These are phyloP conservation scores for Pterocles burchelli DNA, from an alignment of 2,113 vertebrate genomes.

Conservation along the genomic window DNA sequence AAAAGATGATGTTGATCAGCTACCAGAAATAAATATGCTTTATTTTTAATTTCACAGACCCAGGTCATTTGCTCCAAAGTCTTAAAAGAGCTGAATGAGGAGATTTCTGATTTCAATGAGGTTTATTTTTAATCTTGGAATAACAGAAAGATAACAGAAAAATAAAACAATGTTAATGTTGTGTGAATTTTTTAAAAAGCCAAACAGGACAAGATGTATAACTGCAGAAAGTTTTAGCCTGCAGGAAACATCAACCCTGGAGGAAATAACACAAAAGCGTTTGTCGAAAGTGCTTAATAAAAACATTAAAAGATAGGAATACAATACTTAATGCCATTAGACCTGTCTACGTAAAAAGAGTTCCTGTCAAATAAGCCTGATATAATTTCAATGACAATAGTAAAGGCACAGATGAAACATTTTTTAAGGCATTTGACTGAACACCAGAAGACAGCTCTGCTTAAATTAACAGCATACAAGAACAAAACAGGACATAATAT, in stretches of 20 bases:
- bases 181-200: conserved; percentile 4
- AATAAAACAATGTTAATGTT: conserved; percentile 5
- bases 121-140: conserved; percentile 60
- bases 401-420: not conserved
- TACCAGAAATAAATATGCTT: conserved; percentile 20
- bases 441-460: not conserved
- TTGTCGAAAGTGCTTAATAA: not conserved
- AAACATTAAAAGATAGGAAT: conserved; percentile 40
- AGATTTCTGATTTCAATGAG: conserved; percentile 26
- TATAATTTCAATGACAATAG: conserved; percentile 18
- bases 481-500: not conserved
- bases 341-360: not conserved
- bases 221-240: not conserved
- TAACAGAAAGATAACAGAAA: conserved; percentile 29
- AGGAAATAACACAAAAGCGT: not conserved
- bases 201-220: not conserved
- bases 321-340: conserved; percentile 29
- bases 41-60: conserved; percentile 53
- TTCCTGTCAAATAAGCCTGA: not conserved
- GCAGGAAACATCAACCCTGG: not conserved
- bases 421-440: not conserved
- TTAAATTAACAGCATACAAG: not conserved
- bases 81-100: conserved; percentile 10
- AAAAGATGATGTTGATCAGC: conserved; percentile 31
- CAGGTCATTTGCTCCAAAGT: conserved; percentile 6